Conservation (phyloP, 2,113 vertebrate genomes). For the Gnathonemus longibarbis region DNA sequence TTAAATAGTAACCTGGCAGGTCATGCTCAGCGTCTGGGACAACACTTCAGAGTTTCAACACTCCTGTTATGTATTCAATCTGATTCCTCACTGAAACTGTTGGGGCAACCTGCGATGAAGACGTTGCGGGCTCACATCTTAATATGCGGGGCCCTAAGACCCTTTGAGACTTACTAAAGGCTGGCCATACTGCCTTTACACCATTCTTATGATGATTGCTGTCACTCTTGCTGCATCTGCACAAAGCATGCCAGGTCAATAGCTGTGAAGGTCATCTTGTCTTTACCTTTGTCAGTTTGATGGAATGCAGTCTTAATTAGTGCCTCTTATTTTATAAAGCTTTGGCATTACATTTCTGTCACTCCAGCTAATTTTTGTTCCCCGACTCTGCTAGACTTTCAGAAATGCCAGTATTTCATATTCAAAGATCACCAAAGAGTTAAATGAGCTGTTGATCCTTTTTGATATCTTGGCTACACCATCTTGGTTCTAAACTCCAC, state of each 20-base stretch:
- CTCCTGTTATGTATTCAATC: background rate
- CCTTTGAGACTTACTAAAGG: background rate
- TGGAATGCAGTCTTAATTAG: background rate
- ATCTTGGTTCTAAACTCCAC: background rate
- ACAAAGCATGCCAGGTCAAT: background rate
- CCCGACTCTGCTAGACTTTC: background rate
- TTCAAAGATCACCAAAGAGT: background rate
- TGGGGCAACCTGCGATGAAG: background rate
- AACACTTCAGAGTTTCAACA: background rate
- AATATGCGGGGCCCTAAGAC: background rate
- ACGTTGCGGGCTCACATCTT: background rate
- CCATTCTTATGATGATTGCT: background rate
- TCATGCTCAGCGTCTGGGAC: background rate
- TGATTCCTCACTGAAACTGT: background rate
- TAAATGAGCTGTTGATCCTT: background rate
- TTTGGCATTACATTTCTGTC: background rate
- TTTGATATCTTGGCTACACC: background rate
- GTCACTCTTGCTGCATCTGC: background rate
- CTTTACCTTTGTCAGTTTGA: background rate
- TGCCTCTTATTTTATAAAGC: background rate
- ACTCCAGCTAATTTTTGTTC: background rate
- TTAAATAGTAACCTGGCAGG: slow-evolving; percentile 4
- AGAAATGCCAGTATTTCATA: background rate
- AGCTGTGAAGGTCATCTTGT: background rate
- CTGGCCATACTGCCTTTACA: background rate